phyloP scores from a whole-genome alignment of 2,888 invertebrate species.

The Margaritifera margaritifera region DNA sequence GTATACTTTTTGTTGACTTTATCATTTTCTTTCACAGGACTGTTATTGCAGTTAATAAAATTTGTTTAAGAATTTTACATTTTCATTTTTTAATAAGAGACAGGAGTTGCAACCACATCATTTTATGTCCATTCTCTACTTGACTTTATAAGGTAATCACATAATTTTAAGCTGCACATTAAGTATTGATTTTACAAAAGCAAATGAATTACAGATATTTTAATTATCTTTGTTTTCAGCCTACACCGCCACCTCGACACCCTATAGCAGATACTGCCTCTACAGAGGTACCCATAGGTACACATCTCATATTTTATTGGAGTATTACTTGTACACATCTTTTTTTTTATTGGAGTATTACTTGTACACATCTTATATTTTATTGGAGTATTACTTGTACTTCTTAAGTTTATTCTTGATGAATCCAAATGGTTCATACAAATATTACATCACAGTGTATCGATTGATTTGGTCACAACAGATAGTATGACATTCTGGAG shows the following conservation, averaged over 20 bases:
- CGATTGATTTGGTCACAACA: too few relatives aligned
- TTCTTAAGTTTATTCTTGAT: too few relatives aligned
- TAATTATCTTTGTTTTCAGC: constrained; percentile 40
- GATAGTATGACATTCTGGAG: too few relatives aligned
- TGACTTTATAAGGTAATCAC: constrained; percentile 7
- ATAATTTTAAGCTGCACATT: not conserved
- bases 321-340: too few relatives aligned
- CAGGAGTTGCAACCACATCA: not conserved
- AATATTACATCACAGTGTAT: too few relatives aligned
- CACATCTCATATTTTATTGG: too few relatives aligned
- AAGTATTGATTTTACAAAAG: not conserved
- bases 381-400: too few relatives aligned
- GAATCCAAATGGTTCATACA: too few relatives aligned
- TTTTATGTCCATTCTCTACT: not conserved
- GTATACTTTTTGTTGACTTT: too few relatives aligned
- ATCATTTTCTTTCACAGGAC: too few relatives aligned
- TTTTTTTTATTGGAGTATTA: too few relatives aligned
- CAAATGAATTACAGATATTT: not conserved
- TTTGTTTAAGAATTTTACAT: not conserved
- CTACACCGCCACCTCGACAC: constrained; percentile 56
- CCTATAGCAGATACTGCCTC: constrained; percentile 42
- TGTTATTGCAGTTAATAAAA: not conserved
- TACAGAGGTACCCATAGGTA: not conserved
- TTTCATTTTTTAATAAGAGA: not conserved
- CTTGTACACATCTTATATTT: too few relatives aligned